Evolutionary conservation across 1,140 invertebrate genomes (phyloP), one percentile per base, ranked within the genome.

Genomic region (Sycophila sp.): DNA sequence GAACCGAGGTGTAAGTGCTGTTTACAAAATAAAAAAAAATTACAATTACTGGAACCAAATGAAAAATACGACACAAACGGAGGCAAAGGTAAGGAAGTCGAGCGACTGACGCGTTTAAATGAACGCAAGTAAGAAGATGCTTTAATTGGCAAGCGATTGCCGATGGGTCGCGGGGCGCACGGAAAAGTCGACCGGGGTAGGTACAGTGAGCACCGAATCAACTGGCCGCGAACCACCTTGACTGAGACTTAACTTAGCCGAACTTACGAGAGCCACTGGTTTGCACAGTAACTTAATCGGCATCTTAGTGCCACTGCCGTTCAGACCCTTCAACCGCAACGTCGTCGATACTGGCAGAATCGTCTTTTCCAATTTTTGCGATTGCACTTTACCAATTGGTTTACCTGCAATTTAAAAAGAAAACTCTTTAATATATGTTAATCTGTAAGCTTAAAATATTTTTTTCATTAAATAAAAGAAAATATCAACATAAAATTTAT

Each of bases 61-160:
- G n/a, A 24, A 36, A 56, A 47, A 28, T 58, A 26, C 53, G 53
- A 58, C 38, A 58, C 38, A 34, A 67, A 24, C 24, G 13, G 40
- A 42, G 7, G 2, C 8, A 42, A 5, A 19, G 19, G 10, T 26
- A 7, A 17, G 34, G 11, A 30, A 42, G n/a, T 32, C 26, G 51
- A 53, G 51, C n/a, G 10, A 28, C n/a, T 17, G 13, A 28, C 51
- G 47, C 42, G 28, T 17, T 13, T 22, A 53, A 10, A 38, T 34
- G 13, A 10, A 32, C 17, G 49, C 26, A 6, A 51, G 71, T 77
- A 78, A 82, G 78, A n/a, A n/a, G n/a, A n/a, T n/a, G n/a, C n/a
- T 84, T 87, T 86, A 87, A 85, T 87, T 87, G 64, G 78, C 81
- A 69, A 84, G 69, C 71, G 81, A 81, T 75, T 83, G 85, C 56